A percentile compares a stretch with the other conserved stretches of the same genome.
These are phyloP conservation scores for Sminthurinus aureus DNA, from an alignment of 2,888 invertebrate genomes.

Conservation along the genomic window DNA sequence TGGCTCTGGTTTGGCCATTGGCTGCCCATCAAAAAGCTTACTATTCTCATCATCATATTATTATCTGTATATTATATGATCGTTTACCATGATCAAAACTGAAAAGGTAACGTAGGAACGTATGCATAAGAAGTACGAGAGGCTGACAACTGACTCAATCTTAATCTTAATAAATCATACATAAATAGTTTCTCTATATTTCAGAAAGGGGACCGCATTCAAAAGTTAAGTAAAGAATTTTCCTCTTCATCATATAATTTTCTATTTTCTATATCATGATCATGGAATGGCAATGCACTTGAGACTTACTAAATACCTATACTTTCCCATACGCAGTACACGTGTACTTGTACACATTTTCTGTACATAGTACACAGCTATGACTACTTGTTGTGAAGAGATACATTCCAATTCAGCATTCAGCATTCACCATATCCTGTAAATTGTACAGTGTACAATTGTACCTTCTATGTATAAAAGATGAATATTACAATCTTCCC, in stretches of 20 bases:
- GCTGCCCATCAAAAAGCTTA: background rate
- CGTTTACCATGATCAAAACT: background rate
- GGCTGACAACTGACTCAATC: conserved; percentile 18
- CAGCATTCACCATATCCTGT: no score
- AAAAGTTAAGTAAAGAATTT: background rate
- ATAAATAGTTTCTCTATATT: conserved; percentile 1
- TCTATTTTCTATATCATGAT: no score
- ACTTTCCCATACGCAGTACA: no score
- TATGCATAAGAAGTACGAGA: no score
- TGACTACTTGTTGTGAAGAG: no score
- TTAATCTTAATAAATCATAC: conserved; percentile 23
- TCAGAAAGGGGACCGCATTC: background rate
- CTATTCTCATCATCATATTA: background rate
- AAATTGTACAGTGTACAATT: no score
- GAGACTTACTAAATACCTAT: background rate
- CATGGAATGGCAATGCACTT: background rate
- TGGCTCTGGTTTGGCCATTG: background rate
- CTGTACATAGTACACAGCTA: background rate
- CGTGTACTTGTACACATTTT: background rate
- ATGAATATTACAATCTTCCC: background rate
- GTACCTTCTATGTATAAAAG: background rate
- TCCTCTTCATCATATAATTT: background rate
- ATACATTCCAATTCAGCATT: no score
- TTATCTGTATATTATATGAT: background rate
- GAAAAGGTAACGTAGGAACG: no score